These are phyloP conservation scores for Sorex maritimensis DNA, from an alignment of 2,797 vertebrate species.

Conservation along the genomic window DNA sequence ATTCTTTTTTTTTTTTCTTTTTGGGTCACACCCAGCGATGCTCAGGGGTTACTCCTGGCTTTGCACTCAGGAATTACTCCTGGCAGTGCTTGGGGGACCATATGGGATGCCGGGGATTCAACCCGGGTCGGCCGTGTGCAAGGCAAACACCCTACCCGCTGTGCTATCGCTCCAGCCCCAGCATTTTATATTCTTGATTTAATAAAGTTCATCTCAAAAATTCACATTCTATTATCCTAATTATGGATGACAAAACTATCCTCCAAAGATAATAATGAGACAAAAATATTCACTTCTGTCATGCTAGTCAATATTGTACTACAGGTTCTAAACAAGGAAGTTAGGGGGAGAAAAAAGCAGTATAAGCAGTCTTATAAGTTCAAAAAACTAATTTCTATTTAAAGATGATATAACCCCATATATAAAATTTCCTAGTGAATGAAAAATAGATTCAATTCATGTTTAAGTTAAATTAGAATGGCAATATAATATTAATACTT, in stretches of 20 bases:
- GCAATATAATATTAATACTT: too few relatives aligned
- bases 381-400: neutral
- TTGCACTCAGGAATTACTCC: too few relatives aligned
- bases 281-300: neutral
- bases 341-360: neutral
- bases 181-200: neutral
- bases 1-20: too few relatives aligned
- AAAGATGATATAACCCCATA: neutral
- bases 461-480: too few relatives aligned
- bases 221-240: rapidly evolving
- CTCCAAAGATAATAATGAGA: neutral
- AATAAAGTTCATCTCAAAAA: neutral
- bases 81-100: too few relatives aligned
- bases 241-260: neutral
- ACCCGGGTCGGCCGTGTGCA: too few relatives aligned
- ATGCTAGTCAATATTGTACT: neutral
- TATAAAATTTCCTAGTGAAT: neutral
- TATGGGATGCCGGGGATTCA: too few relatives aligned
- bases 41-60: too few relatives aligned
- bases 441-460: too few relatives aligned
- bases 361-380: neutral
- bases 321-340: neutral
- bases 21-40: too few relatives aligned
- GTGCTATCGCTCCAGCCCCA: too few relatives aligned
- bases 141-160: too few relatives aligned